Percentiles rank a stretch among this genome's conserved stretches.
Conservation (phyloP, 2,888 invertebrate genomes). For the Prenolepis imparis region DNA sequence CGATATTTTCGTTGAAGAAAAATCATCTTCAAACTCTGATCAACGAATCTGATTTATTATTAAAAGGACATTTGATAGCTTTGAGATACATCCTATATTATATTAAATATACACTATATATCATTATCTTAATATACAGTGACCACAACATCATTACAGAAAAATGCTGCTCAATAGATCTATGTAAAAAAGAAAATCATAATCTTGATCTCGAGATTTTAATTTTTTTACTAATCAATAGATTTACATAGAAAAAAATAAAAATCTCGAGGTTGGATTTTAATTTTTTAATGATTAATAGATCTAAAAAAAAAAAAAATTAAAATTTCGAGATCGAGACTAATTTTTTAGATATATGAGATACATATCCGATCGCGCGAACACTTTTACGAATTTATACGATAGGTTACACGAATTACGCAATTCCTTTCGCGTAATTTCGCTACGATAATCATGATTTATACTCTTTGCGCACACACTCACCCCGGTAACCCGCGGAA, state of each 20-base stretch:
- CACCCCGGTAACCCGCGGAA: not conserved
- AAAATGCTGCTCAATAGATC: not conserved
- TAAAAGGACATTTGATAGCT: not conserved
- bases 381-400: conserved; percentile 16
- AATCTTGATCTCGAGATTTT: too few relatives aligned
- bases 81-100: not conserved
- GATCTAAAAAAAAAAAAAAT: not conserved
- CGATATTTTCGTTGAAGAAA: not conserved
- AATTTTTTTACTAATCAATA: too few relatives aligned
- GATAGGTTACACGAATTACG: conserved; percentile 9
- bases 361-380: not conserved
- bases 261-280: too few relatives aligned
- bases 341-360: not conserved
- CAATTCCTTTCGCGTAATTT: conserved; percentile 42
- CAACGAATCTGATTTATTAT: not conserved
- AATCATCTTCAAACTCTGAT: not conserved
- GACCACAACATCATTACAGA: not conserved
- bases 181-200: not conserved
- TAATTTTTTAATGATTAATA: too few relatives aligned
- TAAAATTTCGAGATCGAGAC: not conserved
- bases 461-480: conserved; percentile 31
- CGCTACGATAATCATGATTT: conserved; percentile 49
- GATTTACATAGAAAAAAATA: too few relatives aligned
- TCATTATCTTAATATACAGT: too few relatives aligned
- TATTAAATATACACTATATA: not conserved